Evolutionary conservation across 2,113 vertebrate species (phyloP).

Genomic region (Alaudala cheleensis): DNA sequence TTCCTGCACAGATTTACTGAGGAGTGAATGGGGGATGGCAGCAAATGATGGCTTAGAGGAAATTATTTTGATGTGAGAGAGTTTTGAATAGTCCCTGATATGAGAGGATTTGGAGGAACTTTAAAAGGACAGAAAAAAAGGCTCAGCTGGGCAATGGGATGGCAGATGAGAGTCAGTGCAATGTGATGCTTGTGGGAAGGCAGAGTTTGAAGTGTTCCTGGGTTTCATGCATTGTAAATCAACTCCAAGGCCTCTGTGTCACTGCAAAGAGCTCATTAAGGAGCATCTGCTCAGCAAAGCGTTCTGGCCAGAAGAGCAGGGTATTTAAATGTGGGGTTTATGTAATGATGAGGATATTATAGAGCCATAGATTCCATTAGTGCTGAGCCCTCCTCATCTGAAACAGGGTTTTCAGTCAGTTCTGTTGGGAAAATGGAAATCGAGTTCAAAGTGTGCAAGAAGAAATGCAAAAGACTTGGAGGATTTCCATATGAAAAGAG

Average conservation of each 20-base stretch:
- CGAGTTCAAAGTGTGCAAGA: background rate
- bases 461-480: slow-evolving; percentile 13
- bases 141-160: background rate
- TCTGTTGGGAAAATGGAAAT: background rate
- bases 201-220: background rate
- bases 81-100: background rate
- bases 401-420: background rate
- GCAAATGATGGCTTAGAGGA: background rate
- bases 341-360: slow-evolving; percentile 9
- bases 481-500: slow-evolving; percentile 25
- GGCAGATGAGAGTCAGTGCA: background rate
- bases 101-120: background rate
- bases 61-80: background rate
- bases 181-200: background rate
- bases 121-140: background rate
- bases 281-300: slow-evolving; percentile 23
- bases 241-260: background rate
- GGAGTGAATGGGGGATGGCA: background rate
- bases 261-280: slow-evolving; percentile 17
- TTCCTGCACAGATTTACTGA: background rate
- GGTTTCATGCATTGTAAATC: slow-evolving; percentile 32
- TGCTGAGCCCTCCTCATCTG: background rate
- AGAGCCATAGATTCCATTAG: background rate
- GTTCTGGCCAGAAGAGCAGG: background rate
- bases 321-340: background rate